phyloP scores from a whole-genome alignment of 2,888 invertebrate species.

The Monopis laevigella region DNA sequence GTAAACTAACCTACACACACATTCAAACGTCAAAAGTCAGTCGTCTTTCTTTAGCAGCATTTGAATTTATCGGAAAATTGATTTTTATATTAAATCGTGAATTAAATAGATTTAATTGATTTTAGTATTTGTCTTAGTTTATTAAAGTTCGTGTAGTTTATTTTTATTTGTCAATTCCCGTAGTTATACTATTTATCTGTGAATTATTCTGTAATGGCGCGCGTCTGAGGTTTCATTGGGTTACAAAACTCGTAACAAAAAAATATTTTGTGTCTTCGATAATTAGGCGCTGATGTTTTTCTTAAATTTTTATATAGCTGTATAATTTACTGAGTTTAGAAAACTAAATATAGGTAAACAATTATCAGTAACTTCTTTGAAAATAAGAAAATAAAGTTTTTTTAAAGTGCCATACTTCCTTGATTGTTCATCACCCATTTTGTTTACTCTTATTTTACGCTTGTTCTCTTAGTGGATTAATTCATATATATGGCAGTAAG shows the following conservation, averaged over 20 bases:
- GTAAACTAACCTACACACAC: too few species aligned
- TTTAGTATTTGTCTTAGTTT: too few species aligned
- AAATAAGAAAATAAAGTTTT: conserved; percentile 57
- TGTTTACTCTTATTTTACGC: conserved; percentile 34
- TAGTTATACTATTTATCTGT: conserved; percentile 18
- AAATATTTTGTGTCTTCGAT: conserved; percentile 44
- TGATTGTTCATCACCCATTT: conserved; percentile 20
- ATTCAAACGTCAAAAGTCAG: too few species aligned
- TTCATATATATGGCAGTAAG: conserved; percentile 28
- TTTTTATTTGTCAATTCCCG: too few species aligned
- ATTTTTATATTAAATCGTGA: too few species aligned
- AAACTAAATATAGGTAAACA: conserved; percentile 23
- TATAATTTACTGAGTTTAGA: conserved; percentile 25
- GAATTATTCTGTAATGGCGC: conserved; percentile 46
- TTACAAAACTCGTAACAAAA: conserved; percentile 40
- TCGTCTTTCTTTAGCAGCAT: too few species aligned
- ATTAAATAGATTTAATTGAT: too few species aligned
- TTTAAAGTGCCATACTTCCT: conserved; percentile 23
- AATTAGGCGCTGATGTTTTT: conserved; percentile 30
- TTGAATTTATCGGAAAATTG: too few species aligned
- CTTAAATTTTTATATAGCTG: conserved; percentile 33
- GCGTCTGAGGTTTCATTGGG: conserved; percentile 34
- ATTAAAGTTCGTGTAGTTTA: too few species aligned
- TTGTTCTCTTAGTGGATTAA: conserved; percentile 28
- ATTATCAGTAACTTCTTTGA: conserved; percentile 24